phyloP scores from a whole-genome alignment of 1,140 invertebrate species.

The Drosophila ercepeae region DNA sequence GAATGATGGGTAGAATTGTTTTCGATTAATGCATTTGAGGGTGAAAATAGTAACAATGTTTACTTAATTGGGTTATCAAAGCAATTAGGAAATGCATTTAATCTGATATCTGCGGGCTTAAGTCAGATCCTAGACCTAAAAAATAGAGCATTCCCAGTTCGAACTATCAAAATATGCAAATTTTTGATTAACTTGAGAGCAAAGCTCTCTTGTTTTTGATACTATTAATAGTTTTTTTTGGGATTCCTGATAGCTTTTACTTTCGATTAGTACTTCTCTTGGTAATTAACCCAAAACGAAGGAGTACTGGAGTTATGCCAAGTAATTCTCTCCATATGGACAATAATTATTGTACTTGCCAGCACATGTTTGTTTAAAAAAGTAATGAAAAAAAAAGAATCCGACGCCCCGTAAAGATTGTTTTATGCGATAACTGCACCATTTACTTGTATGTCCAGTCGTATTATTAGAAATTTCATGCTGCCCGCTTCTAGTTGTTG shows the following conservation, averaged over 20 bases:
- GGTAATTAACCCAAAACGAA: not conserved
- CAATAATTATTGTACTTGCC: constrained; percentile 14
- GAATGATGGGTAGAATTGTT: constrained; percentile 1
- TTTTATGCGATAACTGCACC: constrained; percentile 50
- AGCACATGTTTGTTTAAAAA: constrained; percentile 32
- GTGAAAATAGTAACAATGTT: not conserved
- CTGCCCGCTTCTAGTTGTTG: constrained; percentile 13
- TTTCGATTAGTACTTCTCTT: constrained; percentile 4
- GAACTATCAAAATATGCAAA: not conserved
- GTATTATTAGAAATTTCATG: constrained; percentile 56
- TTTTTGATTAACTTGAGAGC: constrained; percentile 27
- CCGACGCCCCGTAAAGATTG: constrained; percentile 59
- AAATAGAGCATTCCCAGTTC: constrained; percentile 26
- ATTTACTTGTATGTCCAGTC: constrained; percentile 4
- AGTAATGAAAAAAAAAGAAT: constrained; percentile 11
- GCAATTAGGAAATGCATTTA: not conserved
- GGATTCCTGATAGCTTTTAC: constrained; percentile 24
- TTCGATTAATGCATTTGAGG: not conserved
- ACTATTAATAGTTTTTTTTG: constrained; percentile 33
- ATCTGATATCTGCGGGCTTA: not conserved
- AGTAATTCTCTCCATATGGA: constrained; percentile 12
- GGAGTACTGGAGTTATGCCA: constrained; percentile 5
- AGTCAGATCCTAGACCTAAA: not conserved
- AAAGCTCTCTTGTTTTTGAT: constrained; percentile 6
- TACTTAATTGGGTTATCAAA: not conserved